Percentiles rank a stretch among this genome's conserved stretches.
Conservation (phyloP, 2,113 vertebrate species). For the Charina bottae region DNA sequence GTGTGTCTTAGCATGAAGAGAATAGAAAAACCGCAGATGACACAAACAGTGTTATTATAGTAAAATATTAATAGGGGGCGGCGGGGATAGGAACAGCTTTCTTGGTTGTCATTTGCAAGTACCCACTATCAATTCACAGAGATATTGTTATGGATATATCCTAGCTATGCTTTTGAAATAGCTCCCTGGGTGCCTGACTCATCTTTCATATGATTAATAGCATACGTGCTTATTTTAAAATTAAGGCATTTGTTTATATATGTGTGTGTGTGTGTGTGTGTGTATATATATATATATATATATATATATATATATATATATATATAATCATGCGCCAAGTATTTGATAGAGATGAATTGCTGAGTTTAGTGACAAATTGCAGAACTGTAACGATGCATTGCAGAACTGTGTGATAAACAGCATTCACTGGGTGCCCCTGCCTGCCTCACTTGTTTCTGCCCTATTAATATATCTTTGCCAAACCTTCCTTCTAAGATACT, state of each 20-base stretch:
- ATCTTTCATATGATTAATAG: slow-evolving; percentile 21
- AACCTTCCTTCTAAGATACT: background rate
- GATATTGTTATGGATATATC: background rate
- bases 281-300: too few species aligned
- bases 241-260: slow-evolving; percentile 15
- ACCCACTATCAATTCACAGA: background rate
- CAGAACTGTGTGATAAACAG: background rate
- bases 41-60: background rate
- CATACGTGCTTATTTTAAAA: slow-evolving; percentile 31
- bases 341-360: slow-evolving; percentile 17
- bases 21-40: background rate
- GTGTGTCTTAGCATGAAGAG: background rate
- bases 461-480: slow-evolving; percentile 14
- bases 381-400: background rate
- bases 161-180: slow-evolving; percentile 3
- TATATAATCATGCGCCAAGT: slow-evolving; percentile 4
- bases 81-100: background rate
- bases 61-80: background rate
- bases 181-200: background rate
- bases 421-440: background rate
- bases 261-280: background rate
- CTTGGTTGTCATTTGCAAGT: background rate
- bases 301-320: background rate
- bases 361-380: background rate
- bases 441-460: background rate